Base-by-base conservation (phyloP, 2,113 vertebrate genomes). In the Proteles cristata region DNA sequence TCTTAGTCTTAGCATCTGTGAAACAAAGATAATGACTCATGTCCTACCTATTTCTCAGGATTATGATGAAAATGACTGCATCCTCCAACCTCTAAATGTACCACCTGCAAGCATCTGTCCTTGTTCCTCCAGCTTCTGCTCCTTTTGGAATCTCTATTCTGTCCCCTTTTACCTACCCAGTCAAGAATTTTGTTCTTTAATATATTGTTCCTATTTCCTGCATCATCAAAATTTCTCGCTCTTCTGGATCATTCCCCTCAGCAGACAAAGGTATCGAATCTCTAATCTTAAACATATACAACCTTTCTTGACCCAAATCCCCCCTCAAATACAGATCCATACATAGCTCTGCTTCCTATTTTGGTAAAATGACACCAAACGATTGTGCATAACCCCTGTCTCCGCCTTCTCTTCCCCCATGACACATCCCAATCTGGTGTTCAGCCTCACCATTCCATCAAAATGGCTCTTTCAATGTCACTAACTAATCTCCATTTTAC, bases 21-120 rank as follows among this genome's bases (percentile, higher is more conserved):
- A 97, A 91, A 88, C 66, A 39, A 93, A 86, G 79, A 43, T 28
- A 96, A 92, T 83, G 90, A 90, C 26, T 96, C 82, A 94, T 35
- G 11, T 26, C n/a, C 61, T 53, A 65, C 48, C 63, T 63, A 63
- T 25, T 83, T 48, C 80, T 68, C 53, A 79, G 33, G 26, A 83
- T 55, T 65, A 65, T 76, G 21, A 4, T 4, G 53, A 76, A n/a
- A 81, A 85, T 9, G 9, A 69, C 25, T 43, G 58, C 25, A 39
- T 86, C 77, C 28, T 79, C 48, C 35, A 74, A 16, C n/a, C 53
- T 92, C 79, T 81, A 50, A 68, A 45, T 77, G 50, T 43, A 15
- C 63, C 77, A 17, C 16, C 48, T 23, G 31, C 48, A 25, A 76
- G 68, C 39, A 83, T 48, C 61, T 45, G 8, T 39, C 31, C 11